Evolutionary conservation across 1,140 invertebrate genomes (phyloP), one percentile per base, ranked within the genome.

Genomic region (Globodera rostochiensis): DNA sequence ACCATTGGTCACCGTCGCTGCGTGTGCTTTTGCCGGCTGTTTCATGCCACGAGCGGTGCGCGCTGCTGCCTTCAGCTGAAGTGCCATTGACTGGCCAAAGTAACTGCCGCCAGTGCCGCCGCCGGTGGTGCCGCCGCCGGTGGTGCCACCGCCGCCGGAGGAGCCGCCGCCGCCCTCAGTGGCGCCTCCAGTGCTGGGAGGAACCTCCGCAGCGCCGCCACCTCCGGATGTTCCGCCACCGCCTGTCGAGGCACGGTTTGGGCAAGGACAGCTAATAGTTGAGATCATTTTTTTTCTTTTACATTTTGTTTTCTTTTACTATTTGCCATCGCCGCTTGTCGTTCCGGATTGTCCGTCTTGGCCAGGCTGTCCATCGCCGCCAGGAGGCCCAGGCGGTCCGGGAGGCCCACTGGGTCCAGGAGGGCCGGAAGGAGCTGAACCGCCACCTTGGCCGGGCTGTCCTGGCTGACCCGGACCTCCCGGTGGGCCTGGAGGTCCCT

Each of bases 251-350:
- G 53, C 70, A 9, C 80, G 77, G 21, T 74, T 66, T 11, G 80
- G 80, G 53, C 80, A 81, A 60, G 80, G 80, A 70, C 80, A 81
- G 47, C 70, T 70, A 46, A 53, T 75, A n/a, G 78, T 45, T 15
- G 47, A 49, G 45, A 53, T 69, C 5, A 4, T 60, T n/a, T n/a
- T 47, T 11, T 4, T 69, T 49, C 47, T 11, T 11, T 19, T 50
- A 50, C 3, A 49, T 47, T 47, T 25, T 25, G 21, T 60, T 69
- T 15, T n/a, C 60, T 21, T 15, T 76, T 57, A 76, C 64, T 66
- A 71, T 60, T 81, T 57, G 36, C 80, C 80, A 80, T 81, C 80
- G 7, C 74, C 64, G 45, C 80, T 53, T 9, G 80, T 47, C n/a
- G 49, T 19, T 60, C 80, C 80, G 49, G 6, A 6, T 71, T 81